phyloP scores from a whole-genome alignment of 2,113 vertebrate genomes.

The Fregetta grallaria region DNA sequence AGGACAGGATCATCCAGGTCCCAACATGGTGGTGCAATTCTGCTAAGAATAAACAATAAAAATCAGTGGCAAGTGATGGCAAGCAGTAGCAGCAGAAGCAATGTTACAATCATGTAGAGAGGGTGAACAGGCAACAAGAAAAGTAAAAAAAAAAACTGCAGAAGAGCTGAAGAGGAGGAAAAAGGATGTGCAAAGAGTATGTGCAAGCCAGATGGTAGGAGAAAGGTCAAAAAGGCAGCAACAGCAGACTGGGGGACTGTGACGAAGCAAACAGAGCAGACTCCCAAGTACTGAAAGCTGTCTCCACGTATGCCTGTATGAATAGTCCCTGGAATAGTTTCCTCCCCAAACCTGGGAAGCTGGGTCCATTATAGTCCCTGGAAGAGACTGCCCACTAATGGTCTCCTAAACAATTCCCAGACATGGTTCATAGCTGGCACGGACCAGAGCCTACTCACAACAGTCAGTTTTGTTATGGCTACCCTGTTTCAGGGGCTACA shows the following conservation, averaged over 20 bases:
- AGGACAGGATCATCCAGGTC: neutral
- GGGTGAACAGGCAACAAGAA: neutral
- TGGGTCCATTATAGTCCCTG: neutral
- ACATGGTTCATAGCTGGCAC: neutral
- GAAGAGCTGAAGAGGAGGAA: neutral
- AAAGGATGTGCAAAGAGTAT: rapidly evolving
- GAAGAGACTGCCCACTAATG: neutral
- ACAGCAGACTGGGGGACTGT: rapidly evolving
- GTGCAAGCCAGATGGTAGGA: neutral
- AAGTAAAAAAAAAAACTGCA: neutral
- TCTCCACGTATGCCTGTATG: neutral
- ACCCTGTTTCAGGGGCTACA: neutral
- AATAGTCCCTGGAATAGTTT: neutral
- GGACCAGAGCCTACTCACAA: neutral
- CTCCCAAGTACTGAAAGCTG: neutral
- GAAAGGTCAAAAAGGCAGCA: neutral
- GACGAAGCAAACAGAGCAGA: neutral
- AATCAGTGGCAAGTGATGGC: neutral
- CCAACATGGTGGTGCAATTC: neutral
- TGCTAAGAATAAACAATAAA: neutral
- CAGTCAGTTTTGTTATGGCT: neutral
- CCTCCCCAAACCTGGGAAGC: neutral
- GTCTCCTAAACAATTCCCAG: neutral
- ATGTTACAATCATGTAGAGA: neutral
- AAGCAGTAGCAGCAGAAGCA: neutral